Conservation (phyloP, 2,888 invertebrate species). For the Dryobotodes eremita region DNA sequence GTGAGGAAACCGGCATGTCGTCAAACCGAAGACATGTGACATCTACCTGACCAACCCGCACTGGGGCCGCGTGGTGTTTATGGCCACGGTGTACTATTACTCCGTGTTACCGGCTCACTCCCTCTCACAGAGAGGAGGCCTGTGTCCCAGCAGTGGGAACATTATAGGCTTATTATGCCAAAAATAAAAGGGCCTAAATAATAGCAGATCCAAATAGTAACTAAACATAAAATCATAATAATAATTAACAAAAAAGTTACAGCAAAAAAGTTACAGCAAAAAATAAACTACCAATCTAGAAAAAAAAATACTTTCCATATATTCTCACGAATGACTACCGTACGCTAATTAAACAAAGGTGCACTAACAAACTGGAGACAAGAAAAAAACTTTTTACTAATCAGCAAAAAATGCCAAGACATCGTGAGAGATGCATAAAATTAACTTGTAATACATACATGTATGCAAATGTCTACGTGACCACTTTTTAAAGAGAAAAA, state of each 20-base stretch:
- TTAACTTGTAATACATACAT: constrained; percentile 78
- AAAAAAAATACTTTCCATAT: constrained; percentile 36
- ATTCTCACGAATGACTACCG: constrained; percentile 60
- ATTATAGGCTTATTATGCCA: neutral
- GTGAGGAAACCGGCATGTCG: too few relatives aligned
- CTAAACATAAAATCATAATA: too few relatives aligned
- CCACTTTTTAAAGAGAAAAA: constrained; percentile 83
- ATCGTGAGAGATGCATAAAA: constrained; percentile 87
- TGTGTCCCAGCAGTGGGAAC: too few relatives aligned
- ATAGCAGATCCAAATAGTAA: neutral
- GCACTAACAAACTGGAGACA: constrained; percentile 46
- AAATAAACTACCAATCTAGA: neutral
- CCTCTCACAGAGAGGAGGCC: too few relatives aligned
- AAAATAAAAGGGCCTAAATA: neutral
- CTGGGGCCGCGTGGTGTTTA: too few relatives aligned
- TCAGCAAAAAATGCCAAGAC: constrained; percentile 75
- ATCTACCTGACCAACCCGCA: too few relatives aligned
- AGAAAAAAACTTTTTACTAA: constrained; percentile 65
- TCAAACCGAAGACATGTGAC: too few relatives aligned
- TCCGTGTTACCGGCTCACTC: too few relatives aligned
- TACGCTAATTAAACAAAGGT: constrained; percentile 63
- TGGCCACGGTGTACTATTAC: too few relatives aligned
- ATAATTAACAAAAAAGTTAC: neutral
- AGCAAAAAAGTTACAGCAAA: neutral
- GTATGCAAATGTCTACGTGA: constrained; percentile 84